These are phyloP conservation scores for Clistopyga incitator DNA, from an alignment of 2,888 invertebrate species.

Conservation along the genomic window DNA sequence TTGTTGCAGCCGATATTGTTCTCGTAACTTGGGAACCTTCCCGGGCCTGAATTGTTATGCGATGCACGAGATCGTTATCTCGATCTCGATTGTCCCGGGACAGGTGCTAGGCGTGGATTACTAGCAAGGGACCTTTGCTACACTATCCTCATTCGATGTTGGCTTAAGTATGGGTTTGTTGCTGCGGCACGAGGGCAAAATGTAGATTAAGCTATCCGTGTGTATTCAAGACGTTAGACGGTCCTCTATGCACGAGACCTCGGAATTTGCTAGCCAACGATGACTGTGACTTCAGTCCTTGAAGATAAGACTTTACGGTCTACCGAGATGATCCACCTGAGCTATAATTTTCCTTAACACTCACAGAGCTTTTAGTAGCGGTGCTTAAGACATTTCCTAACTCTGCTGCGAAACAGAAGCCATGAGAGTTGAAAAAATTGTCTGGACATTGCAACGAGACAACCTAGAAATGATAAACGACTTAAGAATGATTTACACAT, in stretches of 20 bases:
- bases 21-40: constrained; percentile 37
- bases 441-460: background rate
- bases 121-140: constrained; percentile 14
- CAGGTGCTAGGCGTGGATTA: constrained; percentile 38
- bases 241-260: constrained; percentile 4
- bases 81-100: constrained; percentile 49
- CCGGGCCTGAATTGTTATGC: constrained; percentile 38
- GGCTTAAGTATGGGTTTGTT: constrained; percentile 3
- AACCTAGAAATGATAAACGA: background rate
- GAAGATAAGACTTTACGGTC: constrained; percentile 37
- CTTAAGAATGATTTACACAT: background rate
- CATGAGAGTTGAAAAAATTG: background rate
- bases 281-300: constrained; percentile 20
- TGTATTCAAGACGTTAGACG: constrained; percentile 29
- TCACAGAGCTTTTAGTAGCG: background rate
- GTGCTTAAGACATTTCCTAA: background rate
- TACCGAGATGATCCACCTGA: background rate
- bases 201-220: constrained; percentile 29
- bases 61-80: constrained; percentile 47
- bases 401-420: constrained; percentile 10
- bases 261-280: background rate
- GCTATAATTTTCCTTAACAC: constrained; percentile 40
- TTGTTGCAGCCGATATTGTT: constrained; percentile 38
- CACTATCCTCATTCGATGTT: constrained; percentile 20
- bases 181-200: constrained; percentile 25